phyloP scores from a whole-genome alignment of 37 sponge, comb jelly and placozoan species.

The Ianthella basta region DNA sequence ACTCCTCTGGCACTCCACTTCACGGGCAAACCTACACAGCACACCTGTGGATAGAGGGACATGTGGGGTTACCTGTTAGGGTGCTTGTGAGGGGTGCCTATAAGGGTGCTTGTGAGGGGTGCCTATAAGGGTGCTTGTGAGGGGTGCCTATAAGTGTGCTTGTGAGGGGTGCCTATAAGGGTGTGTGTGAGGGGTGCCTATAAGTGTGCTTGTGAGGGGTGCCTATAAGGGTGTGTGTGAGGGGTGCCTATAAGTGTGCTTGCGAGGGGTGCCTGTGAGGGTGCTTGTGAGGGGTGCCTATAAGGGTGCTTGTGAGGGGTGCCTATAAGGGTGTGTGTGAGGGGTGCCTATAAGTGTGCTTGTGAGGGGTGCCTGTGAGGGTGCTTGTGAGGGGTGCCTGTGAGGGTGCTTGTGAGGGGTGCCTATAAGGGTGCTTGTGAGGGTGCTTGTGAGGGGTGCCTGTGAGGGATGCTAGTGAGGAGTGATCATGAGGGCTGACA shows the following conservation, averaged over 20 bases:
- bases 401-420: neutral
- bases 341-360: conserved; percentile 1
- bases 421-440: neutral
- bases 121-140: neutral
- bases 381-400: neutral
- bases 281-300: neutral
- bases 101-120: neutral
- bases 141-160: conserved; percentile 7
- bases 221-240: conserved; percentile 2
- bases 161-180: neutral
- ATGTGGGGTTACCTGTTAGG: neutral
- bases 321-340: neutral
- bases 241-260: conserved; percentile 7
- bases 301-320: neutral
- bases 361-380: neutral
- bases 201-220: neutral
- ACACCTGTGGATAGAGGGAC: conserved; percentile 62
- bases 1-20: conserved; percentile 62
- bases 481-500: neutral
- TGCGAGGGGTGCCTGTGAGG: neutral
- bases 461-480: conserved; percentile 20
- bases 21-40: conserved; percentile 76
- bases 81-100: neutral
- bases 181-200: neutral
- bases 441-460: conserved; percentile 17